Conservation (phyloP, 2,888 invertebrate genomes). For the Noctua comes region DNA sequence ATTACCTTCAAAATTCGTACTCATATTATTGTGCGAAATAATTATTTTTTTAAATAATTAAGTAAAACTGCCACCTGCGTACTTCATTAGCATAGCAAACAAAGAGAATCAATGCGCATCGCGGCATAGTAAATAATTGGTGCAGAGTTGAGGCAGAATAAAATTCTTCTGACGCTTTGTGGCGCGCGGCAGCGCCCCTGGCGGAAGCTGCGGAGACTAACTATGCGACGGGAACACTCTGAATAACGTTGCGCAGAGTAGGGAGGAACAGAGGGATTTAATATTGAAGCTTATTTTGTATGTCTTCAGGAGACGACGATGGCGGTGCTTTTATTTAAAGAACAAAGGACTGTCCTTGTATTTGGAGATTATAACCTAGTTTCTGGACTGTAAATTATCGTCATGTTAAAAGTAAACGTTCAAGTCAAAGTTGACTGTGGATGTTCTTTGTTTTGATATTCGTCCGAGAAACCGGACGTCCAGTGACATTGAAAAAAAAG, state of each 20-base stretch:
- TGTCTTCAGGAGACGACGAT: not conserved
- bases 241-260: slow-evolving; percentile 74
- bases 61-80: slow-evolving; percentile 22
- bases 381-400: not conserved
- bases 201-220: slow-evolving; percentile 77
- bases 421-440: not conserved
- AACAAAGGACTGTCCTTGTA: not conserved
- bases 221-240: slow-evolving; percentile 78
- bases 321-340: not conserved
- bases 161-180: slow-evolving; percentile 75
- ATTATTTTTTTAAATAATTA: not conserved
- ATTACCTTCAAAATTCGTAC: not conserved
- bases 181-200: slow-evolving; percentile 60
- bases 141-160: slow-evolving; percentile 68
- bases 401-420: not conserved
- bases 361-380: not conserved
- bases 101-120: slow-evolving; percentile 65
- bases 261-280: slow-evolving; percentile 51
- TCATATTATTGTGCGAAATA: not conserved
- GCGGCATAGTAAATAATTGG: slow-evolving; percentile 63
- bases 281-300: not conserved
- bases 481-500: not conserved
- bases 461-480: not conserved
- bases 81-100: slow-evolving; percentile 60
- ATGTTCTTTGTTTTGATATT: not conserved